Evolutionary conservation across 1,140 invertebrate species (phyloP).

Genomic region (Oryzaephilus surinamensis): DNA sequence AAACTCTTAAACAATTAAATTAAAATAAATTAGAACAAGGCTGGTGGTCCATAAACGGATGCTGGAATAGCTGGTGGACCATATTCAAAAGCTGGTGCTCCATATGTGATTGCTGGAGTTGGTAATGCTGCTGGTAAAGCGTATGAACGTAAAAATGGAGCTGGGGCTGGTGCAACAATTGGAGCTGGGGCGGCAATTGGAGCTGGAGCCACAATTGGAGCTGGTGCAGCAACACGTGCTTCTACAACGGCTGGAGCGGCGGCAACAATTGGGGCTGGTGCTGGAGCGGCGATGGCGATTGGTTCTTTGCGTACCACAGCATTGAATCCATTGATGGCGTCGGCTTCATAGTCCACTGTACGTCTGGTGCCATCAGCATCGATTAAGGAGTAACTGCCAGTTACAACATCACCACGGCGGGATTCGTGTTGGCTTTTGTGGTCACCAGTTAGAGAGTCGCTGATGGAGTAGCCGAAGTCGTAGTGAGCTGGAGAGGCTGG

Average conservation of each 20-base stretch:
- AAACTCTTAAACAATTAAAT: slow-evolving; percentile 4
- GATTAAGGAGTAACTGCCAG: slow-evolving; percentile 28
- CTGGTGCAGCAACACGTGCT: slow-evolving; percentile 1
- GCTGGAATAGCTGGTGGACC: slow-evolving; percentile 36
- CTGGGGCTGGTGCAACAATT: slow-evolving; percentile 3
- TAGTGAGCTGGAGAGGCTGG: slow-evolving; percentile 10
- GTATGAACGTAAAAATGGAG: slow-evolving; percentile 3
- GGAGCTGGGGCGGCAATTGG: not conserved
- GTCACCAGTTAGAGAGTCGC: slow-evolving; percentile 28
- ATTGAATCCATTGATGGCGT: slow-evolving; percentile 45
- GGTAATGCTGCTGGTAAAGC: slow-evolving; percentile 1
- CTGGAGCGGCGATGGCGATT: slow-evolving; percentile 20
- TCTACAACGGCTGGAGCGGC: slow-evolving; percentile 17
- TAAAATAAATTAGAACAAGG: too few species aligned
- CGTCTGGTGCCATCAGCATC: slow-evolving; percentile 51
- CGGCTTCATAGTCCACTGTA: slow-evolving; percentile 51
- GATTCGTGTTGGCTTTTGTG: slow-evolving; percentile 15
- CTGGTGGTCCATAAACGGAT: slow-evolving; percentile 7
- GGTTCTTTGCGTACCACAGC: slow-evolving; percentile 43
- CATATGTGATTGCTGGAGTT: slow-evolving; percentile 23
- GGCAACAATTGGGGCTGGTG: slow-evolving; percentile 14
- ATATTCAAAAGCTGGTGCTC: slow-evolving; percentile 40
- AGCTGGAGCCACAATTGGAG: slow-evolving; percentile 21
- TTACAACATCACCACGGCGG: slow-evolving; percentile 15
- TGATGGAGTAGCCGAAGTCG: slow-evolving; percentile 12